These are phyloP conservation scores for Sciaenops ocellatus DNA, from an alignment of 2,797 vertebrate genomes.

Conservation along the genomic window DNA sequence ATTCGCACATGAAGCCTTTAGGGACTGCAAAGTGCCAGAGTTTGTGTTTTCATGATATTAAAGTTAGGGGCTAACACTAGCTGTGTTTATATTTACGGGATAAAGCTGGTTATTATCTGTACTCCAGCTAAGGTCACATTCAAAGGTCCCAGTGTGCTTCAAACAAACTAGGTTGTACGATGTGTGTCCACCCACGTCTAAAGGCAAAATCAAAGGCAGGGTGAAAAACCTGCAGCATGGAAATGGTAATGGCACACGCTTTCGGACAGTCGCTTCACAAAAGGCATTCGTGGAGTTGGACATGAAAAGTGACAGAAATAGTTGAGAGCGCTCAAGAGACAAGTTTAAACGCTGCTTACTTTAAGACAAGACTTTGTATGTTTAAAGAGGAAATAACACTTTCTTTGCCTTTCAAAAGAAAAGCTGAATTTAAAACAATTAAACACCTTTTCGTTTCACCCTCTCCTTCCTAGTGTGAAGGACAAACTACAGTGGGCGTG, in stretches of 20 bases:
- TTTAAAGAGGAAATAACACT: no score
- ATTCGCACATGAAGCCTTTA: conserved; percentile 36
- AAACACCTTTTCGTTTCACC: no score
- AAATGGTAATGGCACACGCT: background rate
- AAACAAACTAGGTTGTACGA: background rate
- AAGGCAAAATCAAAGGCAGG: background rate
- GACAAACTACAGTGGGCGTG: no score
- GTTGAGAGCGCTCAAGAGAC: no score
- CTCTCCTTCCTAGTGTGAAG: no score
- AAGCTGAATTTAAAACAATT: no score
- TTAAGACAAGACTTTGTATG: no score
- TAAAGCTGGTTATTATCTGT: background rate
- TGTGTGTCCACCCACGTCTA: background rate
- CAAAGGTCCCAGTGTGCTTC: background rate
- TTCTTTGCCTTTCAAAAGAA: no score
- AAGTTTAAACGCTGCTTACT: no score
- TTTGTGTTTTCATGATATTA: conserved; percentile 41
- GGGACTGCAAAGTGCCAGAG: conserved; percentile 27
- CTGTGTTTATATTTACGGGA: conserved; percentile 3
- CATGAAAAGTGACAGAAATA: no score
- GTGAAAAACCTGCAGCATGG: background rate
- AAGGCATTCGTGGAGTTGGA: background rate
- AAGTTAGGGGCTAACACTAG: conserved; percentile 11
- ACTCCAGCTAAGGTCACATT: background rate
- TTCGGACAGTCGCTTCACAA: background rate